Base-by-base conservation (phyloP, 37 sponge, comb jelly and placozoan genomes). In the Agelas oroides region DNA sequence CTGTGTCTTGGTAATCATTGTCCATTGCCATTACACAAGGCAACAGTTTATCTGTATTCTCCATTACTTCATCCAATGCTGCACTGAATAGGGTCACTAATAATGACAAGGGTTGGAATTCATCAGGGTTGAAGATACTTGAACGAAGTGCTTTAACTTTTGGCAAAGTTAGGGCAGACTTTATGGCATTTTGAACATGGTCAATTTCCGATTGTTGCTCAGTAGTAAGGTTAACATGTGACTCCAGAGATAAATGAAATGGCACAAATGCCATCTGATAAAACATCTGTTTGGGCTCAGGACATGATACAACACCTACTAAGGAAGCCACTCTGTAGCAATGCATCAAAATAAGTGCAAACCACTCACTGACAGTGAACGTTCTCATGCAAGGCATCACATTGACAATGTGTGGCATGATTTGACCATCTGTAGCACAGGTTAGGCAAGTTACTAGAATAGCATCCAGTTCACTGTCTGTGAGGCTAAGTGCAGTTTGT, bases 321-420 rank as follows among this genome's bases (percentile, higher is more conserved):
- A 76, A 32, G 30, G 56, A 57, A 15, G 76, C 76, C 19, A 76
- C n/a, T 15, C 54, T 1, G 56, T 76, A 76, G 31, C 28, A 24
- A 25, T 30, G 53, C 27, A 55, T 31, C 6, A 76, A 12, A 21
- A 76, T 28, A n/a, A n/a, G n/a, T n/a, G n/a, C n/a, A n/a, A n/a
- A n/a, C n/a, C n/a, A n/a, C n/a, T n/a, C n/a, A n/a, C n/a, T n/a
- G n/a, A n/a, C n/a, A n/a, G n/a, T n/a, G n/a, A n/a, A n/a, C n/a
- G n/a, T n/a, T n/a, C n/a, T n/a, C n/a, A n/a, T n/a, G n/a, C n/a
- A n/a, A n/a, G n/a, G n/a, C n/a, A n/a, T n/a, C n/a, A n/a, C n/a
- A n/a, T n/a, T n/a, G n/a, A n/a, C n/a, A n/a, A n/a, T n/a, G n/a
- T n/a, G n/a, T n/a, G n/a, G n/a, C n/a, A n/a, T n/a, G n/a, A n/a